A percentile compares a stretch with the other conserved stretches of the same genome.
These are phyloP conservation scores for Pardalotus punctatus DNA, from an alignment of 2,113 vertebrate genomes.

Conservation along the genomic window DNA sequence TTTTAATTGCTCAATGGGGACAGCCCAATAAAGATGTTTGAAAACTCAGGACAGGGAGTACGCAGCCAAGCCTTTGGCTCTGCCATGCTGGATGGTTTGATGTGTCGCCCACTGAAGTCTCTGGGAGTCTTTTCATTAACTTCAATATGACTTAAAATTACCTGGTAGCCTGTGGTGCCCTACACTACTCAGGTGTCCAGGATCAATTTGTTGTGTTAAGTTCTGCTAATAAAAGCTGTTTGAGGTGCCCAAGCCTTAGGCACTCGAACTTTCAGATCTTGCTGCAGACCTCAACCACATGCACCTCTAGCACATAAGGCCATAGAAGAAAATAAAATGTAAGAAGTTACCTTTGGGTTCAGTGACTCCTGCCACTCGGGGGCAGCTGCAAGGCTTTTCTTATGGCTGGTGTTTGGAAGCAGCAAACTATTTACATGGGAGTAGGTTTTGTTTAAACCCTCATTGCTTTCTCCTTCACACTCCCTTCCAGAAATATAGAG, in stretches of 20 bases:
- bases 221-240: not conserved
- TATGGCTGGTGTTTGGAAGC: accelerated
- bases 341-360: not conserved
- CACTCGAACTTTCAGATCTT: not conserved
- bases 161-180: not conserved
- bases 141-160: not conserved
- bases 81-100: not conserved
- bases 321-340: not conserved
- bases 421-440: not conserved
- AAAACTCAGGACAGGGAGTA: not conserved
- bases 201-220: not conserved
- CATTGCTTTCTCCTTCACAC: not conserved
- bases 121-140: conserved; percentile 10
- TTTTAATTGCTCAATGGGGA: not conserved
- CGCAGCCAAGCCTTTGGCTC: not conserved
- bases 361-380: not conserved
- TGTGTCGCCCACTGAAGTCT: not conserved
- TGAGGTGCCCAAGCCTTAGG: not conserved
- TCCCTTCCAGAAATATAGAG: not conserved
- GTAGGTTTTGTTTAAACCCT: not conserved
- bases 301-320: not conserved
- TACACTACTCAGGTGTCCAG: not conserved
- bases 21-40: not conserved
- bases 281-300: not conserved
- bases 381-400: not conserved